phyloP scores from a whole-genome alignment of 2,113 vertebrate species.

The Zingel zingel region DNA sequence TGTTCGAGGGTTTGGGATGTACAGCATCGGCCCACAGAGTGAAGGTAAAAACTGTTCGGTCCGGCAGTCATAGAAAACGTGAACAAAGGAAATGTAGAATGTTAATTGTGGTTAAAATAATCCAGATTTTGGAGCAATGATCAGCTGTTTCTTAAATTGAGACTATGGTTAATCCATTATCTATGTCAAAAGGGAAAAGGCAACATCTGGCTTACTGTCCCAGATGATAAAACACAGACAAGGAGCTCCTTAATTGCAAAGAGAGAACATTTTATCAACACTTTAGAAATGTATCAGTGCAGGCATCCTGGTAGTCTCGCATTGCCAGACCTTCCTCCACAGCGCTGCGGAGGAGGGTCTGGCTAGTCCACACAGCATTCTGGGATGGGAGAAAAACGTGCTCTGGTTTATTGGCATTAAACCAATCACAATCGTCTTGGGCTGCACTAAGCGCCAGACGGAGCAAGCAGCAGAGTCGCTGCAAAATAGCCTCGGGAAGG shows the following conservation, averaged over 20 bases:
- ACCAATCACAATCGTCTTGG: too few species aligned
- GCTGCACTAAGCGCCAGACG: too few species aligned
- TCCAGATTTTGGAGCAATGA: not conserved
- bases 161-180: not conserved
- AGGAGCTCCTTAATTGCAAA: not conserved
- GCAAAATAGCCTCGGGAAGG: too few species aligned
- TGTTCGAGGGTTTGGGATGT: conserved; percentile 97
- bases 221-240: not conserved
- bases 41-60: conserved; percentile 86
- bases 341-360: too few species aligned
- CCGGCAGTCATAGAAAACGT: not conserved
- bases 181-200: not conserved
- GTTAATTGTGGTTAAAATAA: not conserved
- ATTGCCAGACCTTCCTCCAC: too few species aligned
- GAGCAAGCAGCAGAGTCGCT: too few species aligned
- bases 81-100: not conserved
- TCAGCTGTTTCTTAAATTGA: not conserved
- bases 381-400: too few species aligned
- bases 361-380: too few species aligned
- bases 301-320: too few species aligned
- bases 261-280: not conserved
- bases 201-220: not conserved
- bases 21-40: conserved; percentile 97
- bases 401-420: too few species aligned
- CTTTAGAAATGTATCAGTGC: too few species aligned